These are phyloP conservation scores for Ochropleura leucogaster DNA, from an alignment of 2,888 invertebrate species.

Conservation along the genomic window DNA sequence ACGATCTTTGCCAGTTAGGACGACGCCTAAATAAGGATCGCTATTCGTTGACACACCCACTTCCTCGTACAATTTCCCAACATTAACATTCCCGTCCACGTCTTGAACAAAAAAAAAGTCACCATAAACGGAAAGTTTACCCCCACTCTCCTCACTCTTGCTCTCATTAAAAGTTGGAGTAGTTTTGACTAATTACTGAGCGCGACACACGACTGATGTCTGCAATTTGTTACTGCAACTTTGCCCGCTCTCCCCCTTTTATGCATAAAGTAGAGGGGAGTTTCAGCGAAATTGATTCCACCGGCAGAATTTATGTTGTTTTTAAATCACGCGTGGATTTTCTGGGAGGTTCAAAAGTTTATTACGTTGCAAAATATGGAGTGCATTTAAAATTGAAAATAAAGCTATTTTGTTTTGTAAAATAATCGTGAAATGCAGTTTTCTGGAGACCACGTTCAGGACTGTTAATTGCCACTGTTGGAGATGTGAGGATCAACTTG, in stretches of 20 bases:
- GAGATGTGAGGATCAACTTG: background rate
- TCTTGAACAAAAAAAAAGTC: constrained; percentile 58
- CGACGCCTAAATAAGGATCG: background rate
- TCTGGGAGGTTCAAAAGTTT: constrained; percentile 26
- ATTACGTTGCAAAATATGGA: constrained; percentile 17
- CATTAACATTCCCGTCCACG: constrained; percentile 46
- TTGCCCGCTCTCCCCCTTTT: constrained; percentile 49
- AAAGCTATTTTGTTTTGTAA: background rate
- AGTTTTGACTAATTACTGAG: constrained; percentile 77
- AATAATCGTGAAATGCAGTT: background rate
- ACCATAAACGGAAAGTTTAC: constrained; percentile 59
- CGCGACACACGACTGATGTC: constrained; percentile 73
- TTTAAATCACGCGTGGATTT: constrained; percentile 44
- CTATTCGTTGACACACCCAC: constrained; percentile 1
- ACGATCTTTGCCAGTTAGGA: too few relatives aligned
- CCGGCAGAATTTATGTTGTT: constrained; percentile 57
- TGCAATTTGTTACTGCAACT: constrained; percentile 73
- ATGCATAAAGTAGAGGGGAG: constrained; percentile 50
- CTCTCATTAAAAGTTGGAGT: constrained; percentile 77
- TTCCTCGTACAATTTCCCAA: constrained; percentile 44
- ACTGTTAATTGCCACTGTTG: too few relatives aligned
- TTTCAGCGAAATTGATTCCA: constrained; percentile 61
- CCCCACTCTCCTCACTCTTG: constrained; percentile 59
- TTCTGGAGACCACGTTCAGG: background rate
- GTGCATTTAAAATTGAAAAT: constrained; percentile 4